Conservation (phyloP, 2,113 vertebrate species). For the Cariama cristata region DNA sequence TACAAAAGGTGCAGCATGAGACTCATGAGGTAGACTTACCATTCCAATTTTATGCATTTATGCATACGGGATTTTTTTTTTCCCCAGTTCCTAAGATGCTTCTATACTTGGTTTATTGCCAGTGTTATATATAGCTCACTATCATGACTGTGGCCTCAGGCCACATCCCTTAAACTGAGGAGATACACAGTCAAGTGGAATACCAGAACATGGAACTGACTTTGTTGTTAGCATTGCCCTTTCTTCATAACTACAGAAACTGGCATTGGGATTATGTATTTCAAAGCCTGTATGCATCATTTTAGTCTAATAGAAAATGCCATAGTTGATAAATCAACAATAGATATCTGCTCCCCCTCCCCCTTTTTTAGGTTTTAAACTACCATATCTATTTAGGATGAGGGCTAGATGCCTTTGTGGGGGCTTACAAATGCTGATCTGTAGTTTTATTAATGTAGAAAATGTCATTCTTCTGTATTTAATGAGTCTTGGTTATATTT, state of each 20-base stretch:
- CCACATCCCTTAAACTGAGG: not conserved
- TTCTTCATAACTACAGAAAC: slow-evolving; percentile 17
- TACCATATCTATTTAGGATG: slow-evolving; percentile 39
- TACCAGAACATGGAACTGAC: not conserved
- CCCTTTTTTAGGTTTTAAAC: not conserved
- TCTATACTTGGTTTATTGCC: not conserved
- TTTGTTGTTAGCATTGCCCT: not conserved
- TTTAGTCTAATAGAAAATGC: slow-evolving; percentile 22
- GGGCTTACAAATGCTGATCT: slow-evolving; percentile 54
- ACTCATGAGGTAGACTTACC: not conserved
- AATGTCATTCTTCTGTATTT: slow-evolving; percentile 62
- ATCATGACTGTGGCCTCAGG: not conserved
- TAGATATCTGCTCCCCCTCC: slow-evolving; percentile 1
- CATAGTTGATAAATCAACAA: slow-evolving; percentile 31
- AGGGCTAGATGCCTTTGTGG: not conserved
- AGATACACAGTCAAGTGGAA: slow-evolving; percentile 25
- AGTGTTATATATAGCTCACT: not conserved
- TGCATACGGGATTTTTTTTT: not conserved
- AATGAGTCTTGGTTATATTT: slow-evolving; percentile 58
- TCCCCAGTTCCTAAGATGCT: not conserved
- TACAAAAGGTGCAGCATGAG: not conserved
- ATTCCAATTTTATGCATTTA: not conserved
- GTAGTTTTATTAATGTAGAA: slow-evolving; percentile 31
- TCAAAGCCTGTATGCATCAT: slow-evolving; percentile 43
- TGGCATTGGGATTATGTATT: slow-evolving; percentile 38